Evolutionary conservation across 2,888 invertebrate genomes (phyloP), one percentile per base, ranked within the genome.

Genomic region (Lithophane leautieri): DNA sequence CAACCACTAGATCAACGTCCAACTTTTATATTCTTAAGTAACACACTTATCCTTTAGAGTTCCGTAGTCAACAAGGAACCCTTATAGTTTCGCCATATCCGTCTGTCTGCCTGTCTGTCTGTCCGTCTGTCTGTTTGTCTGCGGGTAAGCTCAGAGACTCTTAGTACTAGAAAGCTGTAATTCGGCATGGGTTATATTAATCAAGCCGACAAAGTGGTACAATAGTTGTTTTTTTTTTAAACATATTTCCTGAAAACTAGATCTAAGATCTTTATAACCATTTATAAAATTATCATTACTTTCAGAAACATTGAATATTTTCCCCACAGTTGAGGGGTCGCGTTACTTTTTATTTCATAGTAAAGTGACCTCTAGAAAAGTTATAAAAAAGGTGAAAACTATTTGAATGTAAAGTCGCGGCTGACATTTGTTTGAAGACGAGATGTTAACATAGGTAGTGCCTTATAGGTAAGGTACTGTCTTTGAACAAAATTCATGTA

Each of bases 401-500:
- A 16, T 70, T 58, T 60, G 19, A 22, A 28, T 71, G 22, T 12
- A 50, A 71, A 70, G 11, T 73, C 9, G n/a, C 16, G 22, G 58
- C 22, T 56, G 25, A 22, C 44, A 47, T 50, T 74, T 63, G 22
- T 75, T 75, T 40, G 47, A 50, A 8, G 54, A 63, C 12, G 34
- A 12, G 11, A 16, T 25, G 22, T 62, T 66, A 54, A 42, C 22
- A 22, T n/a, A 28, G 16, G 61, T 12, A 25, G 40, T 6, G 9
- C 19, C 19, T 16, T 8, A 50, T 9, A 12, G 42, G 8, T 69
- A 3, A n/a, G 19, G 19, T 28, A 42, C 22, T 50, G 3, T 6
- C 9, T 61, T 73, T 73, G 61, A 73, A 73, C 42, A 44, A 72
- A 72, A 72, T 50, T 70, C 25, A 58, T 47, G 34, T 47, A 16